phyloP scores from a whole-genome alignment of 2,797 vertebrate genomes.

The Lates japonicus region DNA sequence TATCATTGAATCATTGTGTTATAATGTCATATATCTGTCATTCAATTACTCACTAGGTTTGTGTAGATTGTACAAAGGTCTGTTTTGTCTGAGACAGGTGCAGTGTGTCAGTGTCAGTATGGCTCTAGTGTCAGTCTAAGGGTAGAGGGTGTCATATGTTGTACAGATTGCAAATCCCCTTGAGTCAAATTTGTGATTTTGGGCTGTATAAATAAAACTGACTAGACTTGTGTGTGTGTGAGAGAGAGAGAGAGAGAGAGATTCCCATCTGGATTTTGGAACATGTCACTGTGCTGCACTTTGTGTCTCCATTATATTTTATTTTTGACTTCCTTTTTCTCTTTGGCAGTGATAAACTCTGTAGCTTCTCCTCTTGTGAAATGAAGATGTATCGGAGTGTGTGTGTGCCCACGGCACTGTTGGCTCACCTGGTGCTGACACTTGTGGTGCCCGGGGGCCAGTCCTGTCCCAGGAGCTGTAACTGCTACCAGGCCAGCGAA shows the following conservation, averaged over 20 bases:
- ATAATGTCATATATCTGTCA: background rate
- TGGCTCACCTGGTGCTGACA: slow-evolving; percentile 81
- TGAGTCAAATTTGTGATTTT: background rate
- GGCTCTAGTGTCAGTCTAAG: background rate
- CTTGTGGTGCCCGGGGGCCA: slow-evolving; percentile 31
- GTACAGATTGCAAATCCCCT: slow-evolving; percentile 18
- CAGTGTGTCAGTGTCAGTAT: slow-evolving; percentile 10
- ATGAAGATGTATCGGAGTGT: slow-evolving; percentile 48
- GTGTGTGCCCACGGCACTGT: slow-evolving; percentile 69
- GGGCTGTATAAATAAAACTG: too few relatives aligned
- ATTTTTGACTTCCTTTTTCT: slow-evolving; percentile 31
- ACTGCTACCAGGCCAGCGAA: slow-evolving; percentile 93
- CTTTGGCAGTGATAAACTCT: slow-evolving; percentile 53
- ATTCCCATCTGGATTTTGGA: slow-evolving; percentile 37
- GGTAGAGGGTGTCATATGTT: slow-evolving; percentile 16
- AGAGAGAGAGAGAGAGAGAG: background rate
- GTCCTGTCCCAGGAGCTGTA: slow-evolving; percentile 91
- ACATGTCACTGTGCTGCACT: slow-evolving; percentile 24
- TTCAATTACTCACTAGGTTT: background rate
- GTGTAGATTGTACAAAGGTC: background rate
- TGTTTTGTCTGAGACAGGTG: slow-evolving; percentile 50
- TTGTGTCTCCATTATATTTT: slow-evolving; percentile 24
- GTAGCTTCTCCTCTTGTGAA: slow-evolving; percentile 29
- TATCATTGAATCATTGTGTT: background rate
- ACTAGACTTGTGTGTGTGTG: background rate